Percentiles rank a stretch among this genome's conserved stretches.
Evolutionary conservation across 35 echinoderm and acorn worm genomes (phyloP).

Genomic region (Lytechinus pictus): DNA sequence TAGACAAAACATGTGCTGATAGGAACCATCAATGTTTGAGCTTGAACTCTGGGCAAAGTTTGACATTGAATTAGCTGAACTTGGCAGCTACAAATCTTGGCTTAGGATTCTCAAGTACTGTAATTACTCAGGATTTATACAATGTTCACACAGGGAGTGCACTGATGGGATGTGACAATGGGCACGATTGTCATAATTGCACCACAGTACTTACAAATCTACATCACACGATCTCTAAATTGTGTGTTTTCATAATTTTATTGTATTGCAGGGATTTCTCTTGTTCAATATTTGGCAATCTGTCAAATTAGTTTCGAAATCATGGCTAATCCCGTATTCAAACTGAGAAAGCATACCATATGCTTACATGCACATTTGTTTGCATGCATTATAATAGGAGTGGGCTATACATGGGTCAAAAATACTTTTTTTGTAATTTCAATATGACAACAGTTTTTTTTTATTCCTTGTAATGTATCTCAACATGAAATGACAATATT

Average conservation of each 20-base stretch:
- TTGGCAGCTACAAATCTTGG: background rate
- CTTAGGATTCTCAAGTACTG: background rate
- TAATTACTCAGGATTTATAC: background rate
- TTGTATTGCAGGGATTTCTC: background rate
- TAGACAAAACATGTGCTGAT: no score
- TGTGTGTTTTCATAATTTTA: constrained; percentile 1
- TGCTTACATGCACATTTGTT: background rate
- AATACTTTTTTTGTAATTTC: no score
- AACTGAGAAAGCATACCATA: background rate
- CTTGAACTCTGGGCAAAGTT: background rate
- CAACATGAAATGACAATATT: no score
- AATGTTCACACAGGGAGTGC: background rate
- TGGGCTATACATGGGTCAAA: no score
- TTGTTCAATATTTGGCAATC: background rate
- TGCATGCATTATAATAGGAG: background rate
- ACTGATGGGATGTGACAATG: background rate
- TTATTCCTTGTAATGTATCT: no score
- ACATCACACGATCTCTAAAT: background rate
- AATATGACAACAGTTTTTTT: no score
- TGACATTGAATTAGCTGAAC: background rate
- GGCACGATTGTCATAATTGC: background rate
- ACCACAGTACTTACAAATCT: background rate
- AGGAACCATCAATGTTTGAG: background rate
- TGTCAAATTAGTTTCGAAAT: background rate
- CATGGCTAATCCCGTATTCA: background rate